Percentiles rank a stretch among this genome's conserved stretches.
phyloP scores from a whole-genome alignment of 2,888 invertebrate genomes.

The Athalia cordata region DNA sequence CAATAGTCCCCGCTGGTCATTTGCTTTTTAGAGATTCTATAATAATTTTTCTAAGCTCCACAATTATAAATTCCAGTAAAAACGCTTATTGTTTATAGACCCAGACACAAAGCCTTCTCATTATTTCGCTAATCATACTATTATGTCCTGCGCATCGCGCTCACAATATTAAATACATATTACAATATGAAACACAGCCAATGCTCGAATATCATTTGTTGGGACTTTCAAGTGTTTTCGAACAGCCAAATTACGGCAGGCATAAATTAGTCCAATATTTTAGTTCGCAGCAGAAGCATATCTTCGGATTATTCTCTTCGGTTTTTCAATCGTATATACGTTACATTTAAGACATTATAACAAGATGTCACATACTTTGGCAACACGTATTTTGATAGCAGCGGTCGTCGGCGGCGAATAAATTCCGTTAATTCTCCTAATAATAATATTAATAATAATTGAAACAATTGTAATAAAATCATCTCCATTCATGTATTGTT shows the following conservation, averaged over 20 bases:
- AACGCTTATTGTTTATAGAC: too few species aligned
- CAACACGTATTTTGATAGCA: slow-evolving; percentile 40
- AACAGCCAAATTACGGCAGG: not conserved
- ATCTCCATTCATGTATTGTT: not conserved
- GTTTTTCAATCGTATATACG: not conserved
- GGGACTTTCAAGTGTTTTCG: slow-evolving; percentile 5
- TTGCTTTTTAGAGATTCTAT: too few species aligned
- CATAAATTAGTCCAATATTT: too few species aligned
- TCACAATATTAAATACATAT: too few species aligned
- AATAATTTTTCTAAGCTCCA: too few species aligned
- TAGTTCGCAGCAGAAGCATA: not conserved
- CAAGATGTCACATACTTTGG: slow-evolving; percentile 27
- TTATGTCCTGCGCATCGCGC: too few species aligned
- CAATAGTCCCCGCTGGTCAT: too few species aligned
- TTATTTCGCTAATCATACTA: too few species aligned
- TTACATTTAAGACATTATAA: not conserved
- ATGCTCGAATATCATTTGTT: slow-evolving; percentile 13
- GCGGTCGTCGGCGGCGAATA: slow-evolving; percentile 28
- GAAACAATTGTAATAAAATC: not conserved
- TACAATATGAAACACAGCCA: slow-evolving; percentile 1
- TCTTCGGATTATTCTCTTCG: not conserved
- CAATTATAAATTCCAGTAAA: too few species aligned
- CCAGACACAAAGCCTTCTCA: too few species aligned
- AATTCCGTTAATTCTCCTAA: not conserved
- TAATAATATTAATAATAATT: slow-evolving; percentile 7